A percentile compares a stretch with the other conserved stretches of the same genome.
Evolutionary conservation across 2,888 invertebrate genomes (phyloP).

Genomic region (Ophion costatus): DNA sequence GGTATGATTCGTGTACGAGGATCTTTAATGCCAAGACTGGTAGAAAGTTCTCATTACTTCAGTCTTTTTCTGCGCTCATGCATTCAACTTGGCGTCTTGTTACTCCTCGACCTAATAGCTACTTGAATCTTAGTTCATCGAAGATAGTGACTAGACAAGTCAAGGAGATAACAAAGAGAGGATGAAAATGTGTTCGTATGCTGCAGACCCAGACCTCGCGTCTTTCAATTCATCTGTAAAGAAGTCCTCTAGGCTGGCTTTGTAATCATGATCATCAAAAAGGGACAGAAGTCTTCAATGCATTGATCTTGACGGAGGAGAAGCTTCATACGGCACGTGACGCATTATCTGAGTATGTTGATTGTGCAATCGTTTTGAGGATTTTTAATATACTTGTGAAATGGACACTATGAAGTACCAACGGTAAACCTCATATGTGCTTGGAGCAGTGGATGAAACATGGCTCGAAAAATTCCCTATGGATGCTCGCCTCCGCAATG

Average conservation of each 20-base stretch:
- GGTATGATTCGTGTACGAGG: neutral
- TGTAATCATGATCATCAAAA: too few species aligned
- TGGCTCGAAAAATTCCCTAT: constrained; percentile 18
- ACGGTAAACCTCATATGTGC: neutral
- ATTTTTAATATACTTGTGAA: constrained; percentile 33
- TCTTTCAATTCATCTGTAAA: too few species aligned
- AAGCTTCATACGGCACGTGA: constrained; percentile 27
- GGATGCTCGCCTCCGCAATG: neutral
- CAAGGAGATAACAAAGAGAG: too few species aligned
- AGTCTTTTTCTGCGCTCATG: neutral
- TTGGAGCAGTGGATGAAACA: constrained; percentile 5
- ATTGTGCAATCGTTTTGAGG: neutral
- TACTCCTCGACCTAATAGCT: neutral
- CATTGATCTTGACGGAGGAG: too few species aligned
- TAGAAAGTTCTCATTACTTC: neutral
- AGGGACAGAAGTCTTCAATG: too few species aligned
- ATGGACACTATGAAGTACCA: constrained; percentile 18
- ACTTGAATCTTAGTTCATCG: too few species aligned
- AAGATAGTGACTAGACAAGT: too few species aligned
- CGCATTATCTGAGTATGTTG: neutral
- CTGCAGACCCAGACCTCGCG: too few species aligned
- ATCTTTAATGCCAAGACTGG: neutral
- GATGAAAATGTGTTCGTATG: too few species aligned
- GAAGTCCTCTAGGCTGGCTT: too few species aligned
- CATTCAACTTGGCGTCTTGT: neutral